phyloP scores from a whole-genome alignment of 2,888 invertebrate species.

The Selenia dentaria region DNA sequence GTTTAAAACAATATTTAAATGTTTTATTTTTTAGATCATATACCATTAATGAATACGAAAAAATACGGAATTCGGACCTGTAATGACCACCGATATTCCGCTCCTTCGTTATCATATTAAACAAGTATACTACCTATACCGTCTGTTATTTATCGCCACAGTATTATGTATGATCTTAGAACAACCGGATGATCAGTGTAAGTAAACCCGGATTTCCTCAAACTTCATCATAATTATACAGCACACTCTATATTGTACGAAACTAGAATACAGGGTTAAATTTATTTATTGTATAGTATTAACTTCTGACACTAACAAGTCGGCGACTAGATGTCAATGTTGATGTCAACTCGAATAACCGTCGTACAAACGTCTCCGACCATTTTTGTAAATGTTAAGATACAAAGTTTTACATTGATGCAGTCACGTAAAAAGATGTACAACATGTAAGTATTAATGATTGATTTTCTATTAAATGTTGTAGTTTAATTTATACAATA shows the following conservation, averaged over 20 bases:
- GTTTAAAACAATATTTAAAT: too few relatives aligned
- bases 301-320: constrained; percentile 4
- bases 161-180: background rate
- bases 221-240: background rate
- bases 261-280: constrained; percentile 13
- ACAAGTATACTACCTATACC: too few relatives aligned
- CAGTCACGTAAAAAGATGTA: constrained; percentile 7
- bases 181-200: background rate
- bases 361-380: constrained; percentile 18
- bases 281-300: constrained; percentile 9
- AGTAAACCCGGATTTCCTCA: background rate
- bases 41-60: too few relatives aligned
- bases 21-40: too few relatives aligned
- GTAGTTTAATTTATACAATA: too few relatives aligned
- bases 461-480: too few relatives aligned
- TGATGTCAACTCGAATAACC: constrained; percentile 23
- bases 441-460: background rate
- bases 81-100: too few relatives aligned
- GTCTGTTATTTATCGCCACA: background rate
- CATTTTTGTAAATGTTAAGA: constrained; percentile 2
- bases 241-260: background rate
- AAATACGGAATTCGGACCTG: too few relatives aligned
- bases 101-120: too few relatives aligned
- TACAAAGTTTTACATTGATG: constrained; percentile 6
- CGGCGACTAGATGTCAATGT: constrained; percentile 1